Conservation (phyloP, 2,113 vertebrate species). For the Caranx ignobilis region DNA sequence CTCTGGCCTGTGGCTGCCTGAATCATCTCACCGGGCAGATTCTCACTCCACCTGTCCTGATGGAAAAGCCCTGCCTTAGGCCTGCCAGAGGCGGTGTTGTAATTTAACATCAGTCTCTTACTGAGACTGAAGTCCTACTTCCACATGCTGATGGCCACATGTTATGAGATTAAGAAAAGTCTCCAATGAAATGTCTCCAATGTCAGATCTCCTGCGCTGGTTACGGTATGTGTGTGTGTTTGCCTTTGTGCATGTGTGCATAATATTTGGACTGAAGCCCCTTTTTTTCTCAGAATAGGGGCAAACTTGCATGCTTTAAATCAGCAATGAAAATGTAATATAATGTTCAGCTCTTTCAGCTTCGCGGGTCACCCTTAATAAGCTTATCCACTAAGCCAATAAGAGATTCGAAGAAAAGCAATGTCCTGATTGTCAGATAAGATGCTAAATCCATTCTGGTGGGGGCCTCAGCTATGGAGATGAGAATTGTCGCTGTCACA, state of each 20-base stretch:
- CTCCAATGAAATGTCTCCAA: no score
- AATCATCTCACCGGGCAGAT: slow-evolving; percentile 31
- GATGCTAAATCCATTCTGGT: slow-evolving; percentile 68
- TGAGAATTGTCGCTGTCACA: slow-evolving; percentile 71
- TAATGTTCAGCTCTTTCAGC: slow-evolving; percentile 68
- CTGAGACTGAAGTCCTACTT: slow-evolving; percentile 40
- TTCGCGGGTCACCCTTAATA: slow-evolving; percentile 71
- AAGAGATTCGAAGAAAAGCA: slow-evolving; percentile 67
- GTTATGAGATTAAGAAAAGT: slow-evolving; percentile 61
- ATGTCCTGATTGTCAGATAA: slow-evolving; percentile 79
- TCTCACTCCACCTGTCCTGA: slow-evolving; percentile 18
- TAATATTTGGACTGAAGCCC: slow-evolving; percentile 51
- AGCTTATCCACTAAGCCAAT: slow-evolving; percentile 78
- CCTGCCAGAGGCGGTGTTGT: slow-evolving; percentile 40
- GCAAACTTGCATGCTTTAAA: slow-evolving; percentile 45
- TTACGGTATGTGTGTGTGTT: background rate
- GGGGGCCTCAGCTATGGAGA: slow-evolving; percentile 31
- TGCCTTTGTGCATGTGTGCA: slow-evolving; percentile 12
- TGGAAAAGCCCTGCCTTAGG: slow-evolving; percentile 36
- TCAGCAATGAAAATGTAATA: slow-evolving; percentile 64
- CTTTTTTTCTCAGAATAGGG: slow-evolving; percentile 33
- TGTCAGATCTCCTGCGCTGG: slow-evolving; percentile 11
- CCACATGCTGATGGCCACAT: slow-evolving; percentile 33
- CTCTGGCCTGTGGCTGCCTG: slow-evolving; percentile 44
- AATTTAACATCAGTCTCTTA: slow-evolving; percentile 36